phyloP scores from a whole-genome alignment of 2,113 vertebrate species.

The Atlantisia rogersi region DNA sequence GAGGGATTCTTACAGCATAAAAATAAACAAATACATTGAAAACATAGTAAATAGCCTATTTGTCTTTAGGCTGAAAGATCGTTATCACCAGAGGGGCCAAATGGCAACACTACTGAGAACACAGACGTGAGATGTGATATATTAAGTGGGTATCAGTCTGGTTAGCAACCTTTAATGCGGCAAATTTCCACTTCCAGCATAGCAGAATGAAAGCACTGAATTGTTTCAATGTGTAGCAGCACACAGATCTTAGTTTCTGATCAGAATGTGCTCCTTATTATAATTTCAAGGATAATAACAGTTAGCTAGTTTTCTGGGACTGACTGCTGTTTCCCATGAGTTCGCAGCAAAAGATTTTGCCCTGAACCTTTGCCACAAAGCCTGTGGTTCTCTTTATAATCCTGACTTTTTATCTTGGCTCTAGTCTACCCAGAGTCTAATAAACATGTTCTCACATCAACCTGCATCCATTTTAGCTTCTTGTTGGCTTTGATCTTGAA shows the following conservation, averaged over 20 bases:
- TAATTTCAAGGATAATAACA: not conserved
- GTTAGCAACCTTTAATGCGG: not conserved
- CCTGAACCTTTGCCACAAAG: slow-evolving; percentile 53
- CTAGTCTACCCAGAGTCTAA: not conserved
- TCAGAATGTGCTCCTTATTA: slow-evolving; percentile 7
- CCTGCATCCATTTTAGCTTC: not conserved
- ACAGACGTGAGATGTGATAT: slow-evolving; percentile 14
- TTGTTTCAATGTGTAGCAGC: not conserved
- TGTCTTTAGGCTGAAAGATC: slow-evolving; percentile 8
- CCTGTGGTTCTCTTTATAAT: slow-evolving; percentile 36
- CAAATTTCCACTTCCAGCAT: not conserved
- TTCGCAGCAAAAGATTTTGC: not conserved
- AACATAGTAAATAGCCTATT: slow-evolving; percentile 43
- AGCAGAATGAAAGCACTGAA: slow-evolving; percentile 4
- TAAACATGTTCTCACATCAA: not conserved
- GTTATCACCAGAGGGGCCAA: not conserved
- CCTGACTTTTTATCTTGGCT: slow-evolving; percentile 31
- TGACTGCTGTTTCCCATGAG: slow-evolving; percentile 14
- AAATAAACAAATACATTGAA: slow-evolving; percentile 63
- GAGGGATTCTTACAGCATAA: slow-evolving; percentile 37
- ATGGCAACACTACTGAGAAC: not conserved
- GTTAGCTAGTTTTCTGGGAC: not conserved
- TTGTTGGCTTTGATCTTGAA: not conserved
- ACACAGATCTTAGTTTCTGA: not conserved
- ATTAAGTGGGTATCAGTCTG: not conserved